Base-by-base conservation (phyloP, 2,113 vertebrate species). In the Hipposideros armiger region DNA sequence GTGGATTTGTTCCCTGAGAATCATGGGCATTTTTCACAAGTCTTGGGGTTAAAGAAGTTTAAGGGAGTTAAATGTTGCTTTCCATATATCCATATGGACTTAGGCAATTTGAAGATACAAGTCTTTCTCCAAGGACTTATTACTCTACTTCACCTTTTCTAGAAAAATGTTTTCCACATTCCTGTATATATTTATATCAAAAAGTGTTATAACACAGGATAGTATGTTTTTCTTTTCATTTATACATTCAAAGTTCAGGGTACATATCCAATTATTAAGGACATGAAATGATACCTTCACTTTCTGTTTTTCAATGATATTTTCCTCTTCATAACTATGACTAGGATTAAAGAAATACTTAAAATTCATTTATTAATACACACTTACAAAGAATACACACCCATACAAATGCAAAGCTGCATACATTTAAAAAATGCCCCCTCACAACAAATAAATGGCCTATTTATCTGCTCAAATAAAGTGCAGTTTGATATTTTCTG, bases 391-490 rank as follows among this genome's bases (percentile, higher is more conserved):
- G 36, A 60, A 24, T 81, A 20, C 9, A 82, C 1, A 90, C 40
- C 3, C 11, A 74, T 19, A 90, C 7, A 54, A 3, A 83, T 16
- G 0, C 7, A 80, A 40, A 69, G 24, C 4, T 69, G 16, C 6
- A 52, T 15, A 40, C 2, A 7, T 91, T 92, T 91, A 62, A 19
- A 14, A 70, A 15, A 2, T 97, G 0, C 2, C 17, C 70, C 66
- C 36, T 78, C 47, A 14, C 36, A 77, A 24, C 0, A 52, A 84
- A 14, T 22, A 74, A 72, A 86, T 80, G 32, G 45, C 32, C 36
- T 8, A 30, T 74, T 4, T 70, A 93, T 87, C 11, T 0, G 2
- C 22, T 95, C 82, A 96, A 94, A 97, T 7, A 91, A 11, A 42
- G 47, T 50, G 13, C 47, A 50, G 7, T 22, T 95, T 95, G 87